phyloP scores from a whole-genome alignment of 2,888 invertebrate species.

The Diloba caeruleocephala region DNA sequence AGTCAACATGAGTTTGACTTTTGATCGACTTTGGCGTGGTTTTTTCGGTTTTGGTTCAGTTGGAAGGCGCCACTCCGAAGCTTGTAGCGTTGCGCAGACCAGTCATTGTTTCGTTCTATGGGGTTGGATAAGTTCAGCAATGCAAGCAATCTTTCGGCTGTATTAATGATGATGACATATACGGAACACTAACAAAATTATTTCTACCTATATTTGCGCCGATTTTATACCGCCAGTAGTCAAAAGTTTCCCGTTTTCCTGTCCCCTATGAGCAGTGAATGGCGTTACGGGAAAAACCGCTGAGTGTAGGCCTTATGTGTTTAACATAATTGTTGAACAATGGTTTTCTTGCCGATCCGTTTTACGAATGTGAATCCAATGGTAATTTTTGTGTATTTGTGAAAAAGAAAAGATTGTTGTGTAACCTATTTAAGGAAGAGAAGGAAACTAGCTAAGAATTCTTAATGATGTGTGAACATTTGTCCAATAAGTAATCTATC shows the following conservation, averaged over 20 bases:
- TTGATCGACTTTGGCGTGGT: too few species aligned
- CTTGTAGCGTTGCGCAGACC: too few species aligned
- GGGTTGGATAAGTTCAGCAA: too few species aligned
- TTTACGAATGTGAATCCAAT: not conserved
- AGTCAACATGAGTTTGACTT: too few species aligned
- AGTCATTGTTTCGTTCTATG: too few species aligned
- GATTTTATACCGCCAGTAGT: conserved; percentile 5
- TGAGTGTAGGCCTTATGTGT: conserved; percentile 6
- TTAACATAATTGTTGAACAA: conserved; percentile 3
- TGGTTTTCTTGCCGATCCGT: not conserved
- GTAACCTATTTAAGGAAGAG: too few species aligned
- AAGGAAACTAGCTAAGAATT: too few species aligned
- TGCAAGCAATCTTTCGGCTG: not conserved
- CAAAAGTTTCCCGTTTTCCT: conserved; percentile 6
- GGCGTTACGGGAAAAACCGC: conserved; percentile 9
- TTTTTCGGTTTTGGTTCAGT: too few species aligned
- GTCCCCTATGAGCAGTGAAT: not conserved
- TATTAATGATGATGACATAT: not conserved
- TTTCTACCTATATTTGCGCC: not conserved
- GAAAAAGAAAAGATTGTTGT: too few species aligned
- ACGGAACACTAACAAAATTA: conserved; percentile 10
- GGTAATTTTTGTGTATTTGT: not conserved
- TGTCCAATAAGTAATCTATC: too few species aligned
- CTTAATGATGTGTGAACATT: too few species aligned
- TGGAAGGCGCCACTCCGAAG: too few species aligned